Conservation (phyloP, 2,888 invertebrate genomes). For the Lottia gigantea region DNA sequence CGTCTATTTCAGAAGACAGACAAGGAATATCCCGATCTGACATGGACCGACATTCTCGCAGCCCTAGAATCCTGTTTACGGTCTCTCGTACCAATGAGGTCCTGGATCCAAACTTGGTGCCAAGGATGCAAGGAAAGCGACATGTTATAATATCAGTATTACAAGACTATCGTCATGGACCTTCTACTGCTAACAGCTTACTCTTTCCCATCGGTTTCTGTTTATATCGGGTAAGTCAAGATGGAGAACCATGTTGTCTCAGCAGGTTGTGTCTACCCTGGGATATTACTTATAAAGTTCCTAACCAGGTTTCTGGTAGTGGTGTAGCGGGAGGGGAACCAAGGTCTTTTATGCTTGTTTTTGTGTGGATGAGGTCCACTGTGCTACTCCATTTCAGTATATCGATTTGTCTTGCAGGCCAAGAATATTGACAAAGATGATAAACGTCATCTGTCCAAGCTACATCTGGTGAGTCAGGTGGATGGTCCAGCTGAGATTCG, state of each 20-base stretch:
- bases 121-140: constrained; percentile 48
- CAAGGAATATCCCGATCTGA: constrained; percentile 37
- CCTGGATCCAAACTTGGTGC: constrained; percentile 44
- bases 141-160: constrained; percentile 60
- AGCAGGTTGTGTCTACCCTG: too few relatives aligned
- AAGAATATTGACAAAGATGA: constrained; percentile 56
- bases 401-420: constrained; percentile 39
- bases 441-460: constrained; percentile 51
- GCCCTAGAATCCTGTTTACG: constrained; percentile 49
- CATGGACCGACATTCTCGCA: constrained; percentile 43
- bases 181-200: constrained; percentile 50
- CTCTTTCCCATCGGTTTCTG: constrained; percentile 56
- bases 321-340: too few relatives aligned
- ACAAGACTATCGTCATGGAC: constrained; percentile 60
- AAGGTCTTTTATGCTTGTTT: too few relatives aligned
- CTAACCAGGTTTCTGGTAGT: too few relatives aligned
- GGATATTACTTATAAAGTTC: too few relatives aligned
- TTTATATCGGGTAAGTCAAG: constrained; percentile 52
- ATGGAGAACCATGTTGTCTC: too few relatives aligned
- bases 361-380: too few relatives aligned
- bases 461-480: constrained; percentile 45
- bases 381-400: too few relatives aligned
- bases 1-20: constrained; percentile 44
- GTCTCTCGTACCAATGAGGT: constrained; percentile 45
- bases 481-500: constrained; percentile 47